Percentiles rank a stretch among this genome's conserved stretches.
These are phyloP conservation scores for Sinelater perroti DNA, from an alignment of 2,888 invertebrate genomes.

Conservation along the genomic window DNA sequence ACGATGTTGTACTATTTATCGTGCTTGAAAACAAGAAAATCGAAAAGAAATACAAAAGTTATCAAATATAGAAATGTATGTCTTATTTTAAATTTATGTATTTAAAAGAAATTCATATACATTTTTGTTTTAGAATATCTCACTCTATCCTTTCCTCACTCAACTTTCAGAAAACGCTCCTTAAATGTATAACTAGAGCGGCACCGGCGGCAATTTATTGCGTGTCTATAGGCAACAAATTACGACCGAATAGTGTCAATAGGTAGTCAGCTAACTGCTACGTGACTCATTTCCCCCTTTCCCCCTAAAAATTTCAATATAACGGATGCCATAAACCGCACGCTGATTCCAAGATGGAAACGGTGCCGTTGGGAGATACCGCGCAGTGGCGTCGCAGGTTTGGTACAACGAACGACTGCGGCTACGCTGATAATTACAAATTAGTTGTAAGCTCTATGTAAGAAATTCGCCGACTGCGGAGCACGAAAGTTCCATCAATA, in stretches of 20 bases:
- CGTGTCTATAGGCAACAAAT: constrained; percentile 16
- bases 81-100: too few relatives aligned
- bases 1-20: too few relatives aligned
- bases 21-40: too few relatives aligned
- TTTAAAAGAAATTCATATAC: too few relatives aligned
- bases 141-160: too few relatives aligned
- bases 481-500: constrained; percentile 2
- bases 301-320: not conserved
- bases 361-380: not conserved
- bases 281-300: constrained; percentile 13
- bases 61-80: too few relatives aligned
- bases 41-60: too few relatives aligned
- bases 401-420: not conserved
- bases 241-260: constrained; percentile 14
- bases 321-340: constrained; percentile 1
- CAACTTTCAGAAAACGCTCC: constrained; percentile 6
- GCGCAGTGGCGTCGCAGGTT: too few relatives aligned
- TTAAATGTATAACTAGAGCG: constrained; percentile 1
- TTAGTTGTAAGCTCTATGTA: not conserved
- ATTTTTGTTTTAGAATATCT: too few relatives aligned
- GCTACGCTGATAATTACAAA: not conserved
- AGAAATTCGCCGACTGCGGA: not conserved
- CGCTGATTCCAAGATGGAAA: not conserved
- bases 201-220: constrained; percentile 4
- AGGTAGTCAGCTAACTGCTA: constrained; percentile 8